Percentiles rank a stretch among this genome's conserved stretches.
phyloP scores from a whole-genome alignment of 2,113 vertebrate genomes.

The Piprites chloris region DNA sequence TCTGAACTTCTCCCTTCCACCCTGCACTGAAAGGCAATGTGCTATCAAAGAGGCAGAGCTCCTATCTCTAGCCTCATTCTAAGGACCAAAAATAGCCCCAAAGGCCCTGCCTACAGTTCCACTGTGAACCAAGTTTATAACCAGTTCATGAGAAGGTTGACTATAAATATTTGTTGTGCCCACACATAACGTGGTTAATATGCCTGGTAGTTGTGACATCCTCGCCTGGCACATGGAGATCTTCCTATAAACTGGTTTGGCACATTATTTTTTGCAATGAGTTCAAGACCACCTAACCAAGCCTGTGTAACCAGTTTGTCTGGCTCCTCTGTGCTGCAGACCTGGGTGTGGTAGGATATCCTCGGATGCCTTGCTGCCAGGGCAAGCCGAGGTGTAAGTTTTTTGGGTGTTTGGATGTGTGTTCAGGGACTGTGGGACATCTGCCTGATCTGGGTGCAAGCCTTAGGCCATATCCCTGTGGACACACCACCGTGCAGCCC shows the following conservation, averaged over 20 bases:
- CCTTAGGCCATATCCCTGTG: not conserved
- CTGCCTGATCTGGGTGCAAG: not conserved
- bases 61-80: not conserved
- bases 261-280: not conserved
- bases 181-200: constrained; percentile 29
- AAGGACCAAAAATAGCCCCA: constrained; percentile 33
- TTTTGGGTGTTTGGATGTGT: not conserved
- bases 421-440: not conserved
- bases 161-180: constrained; percentile 61
- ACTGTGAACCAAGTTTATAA: constrained; percentile 4
- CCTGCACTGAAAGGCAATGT: not conserved
- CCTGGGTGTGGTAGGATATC: constrained; percentile 39
- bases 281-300: constrained; percentile 5
- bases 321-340: not conserved
- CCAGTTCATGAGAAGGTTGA: constrained; percentile 52
- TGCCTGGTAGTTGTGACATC: constrained; percentile 26
- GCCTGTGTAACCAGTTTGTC: constrained; percentile 36
- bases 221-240: not conserved
- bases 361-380: not conserved
- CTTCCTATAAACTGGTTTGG: constrained; percentile 37
- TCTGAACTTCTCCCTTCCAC: constrained; percentile 8
- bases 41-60: not conserved
- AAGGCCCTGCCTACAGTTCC: constrained; percentile 35
- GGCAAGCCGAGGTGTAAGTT: not conserved
- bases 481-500: not conserved